These are phyloP conservation scores for Turnix velox DNA, from an alignment of 2,113 vertebrate species.

Conservation along the genomic window DNA sequence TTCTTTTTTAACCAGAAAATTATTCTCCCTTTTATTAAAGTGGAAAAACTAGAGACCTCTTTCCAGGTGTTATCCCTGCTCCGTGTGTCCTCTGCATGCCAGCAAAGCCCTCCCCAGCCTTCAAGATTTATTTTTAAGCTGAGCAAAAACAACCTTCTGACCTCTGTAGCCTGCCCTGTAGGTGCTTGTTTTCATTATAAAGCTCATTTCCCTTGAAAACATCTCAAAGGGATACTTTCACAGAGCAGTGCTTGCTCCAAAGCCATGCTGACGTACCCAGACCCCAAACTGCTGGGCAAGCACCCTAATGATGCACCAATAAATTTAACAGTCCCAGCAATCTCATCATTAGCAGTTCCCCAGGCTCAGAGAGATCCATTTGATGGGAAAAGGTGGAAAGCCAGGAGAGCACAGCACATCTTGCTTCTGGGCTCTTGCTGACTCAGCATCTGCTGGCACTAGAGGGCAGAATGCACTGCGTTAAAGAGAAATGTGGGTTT, in stretches of 20 bases:
- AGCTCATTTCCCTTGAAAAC: not conserved
- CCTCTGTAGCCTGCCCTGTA: not conserved
- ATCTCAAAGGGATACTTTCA: not conserved
- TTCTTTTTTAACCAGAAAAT: not conserved
- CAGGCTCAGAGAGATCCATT: too few relatives aligned
- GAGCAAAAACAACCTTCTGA: not conserved
- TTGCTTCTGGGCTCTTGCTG: not conserved
- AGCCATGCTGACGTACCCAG: accelerated
- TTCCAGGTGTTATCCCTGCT: not conserved
- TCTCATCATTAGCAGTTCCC: not conserved
- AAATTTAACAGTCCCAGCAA: not conserved
- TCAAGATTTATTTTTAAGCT: not conserved
- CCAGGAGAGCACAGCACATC: not conserved
- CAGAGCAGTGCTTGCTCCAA: not conserved
- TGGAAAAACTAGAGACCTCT: not conserved
- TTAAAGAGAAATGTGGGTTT: not conserved
- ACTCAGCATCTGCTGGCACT: constrained; percentile 30
- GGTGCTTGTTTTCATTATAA: not conserved
- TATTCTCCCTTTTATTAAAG: not conserved
- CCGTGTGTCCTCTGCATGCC: not conserved
- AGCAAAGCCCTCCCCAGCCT: not conserved
- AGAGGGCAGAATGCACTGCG: constrained; percentile 5
- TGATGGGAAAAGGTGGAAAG: not conserved
- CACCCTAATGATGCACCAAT: accelerated
- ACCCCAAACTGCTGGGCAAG: not conserved